Evolutionary conservation across 2,888 invertebrate genomes (phyloP), one percentile per base, ranked within the genome.

Genomic region (Gryllus longicercus): DNA sequence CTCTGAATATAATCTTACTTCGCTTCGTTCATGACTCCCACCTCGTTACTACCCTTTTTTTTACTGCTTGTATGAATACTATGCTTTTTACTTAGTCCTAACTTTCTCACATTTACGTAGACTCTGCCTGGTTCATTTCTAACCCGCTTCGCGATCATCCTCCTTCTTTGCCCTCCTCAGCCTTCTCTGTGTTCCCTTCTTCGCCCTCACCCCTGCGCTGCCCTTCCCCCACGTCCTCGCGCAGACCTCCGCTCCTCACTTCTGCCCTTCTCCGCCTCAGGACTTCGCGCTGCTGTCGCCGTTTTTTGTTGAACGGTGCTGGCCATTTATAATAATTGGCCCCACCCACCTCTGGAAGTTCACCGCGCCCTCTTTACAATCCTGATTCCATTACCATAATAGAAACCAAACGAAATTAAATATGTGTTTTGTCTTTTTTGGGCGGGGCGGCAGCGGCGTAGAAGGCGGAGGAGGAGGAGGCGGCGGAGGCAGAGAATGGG

Each of bases 381-480:
- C 82, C 82, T 82, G 82, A 82, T 82, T 82, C 82, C 82, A 82
- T 82, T 82, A 82, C 81, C 82, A 82, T 82, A 82, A 82, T 82
- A 82, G 82, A 82, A 82, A 82, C 82, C 78, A 82, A 82, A 82
- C 82, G 81, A 82, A 82, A 82, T 82, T 82, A 82, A 82, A 82
- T 82, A 82, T 82, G 63, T 63, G 63, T 63, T 63, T 63, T 63
- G 79, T 79, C 82, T 79, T 79, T 80, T 81, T 78, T 63, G 79
- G 80, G 78, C 78, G 78, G 38, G 74, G 78, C 78, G 21, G 75
- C 16, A n/a, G 16, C 16, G 63, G 63, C 16, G 16, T 63, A 18
- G 16, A n/a, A n/a, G 63, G 63, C 38, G 38, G 38, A 8, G 38
- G 38, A 38, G 38, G 38, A 3, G 63, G n/a, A 4, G 16, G 63